A percentile compares a stretch with the other conserved stretches of the same genome.
Evolutionary conservation across 2,113 vertebrate genomes (phyloP).

Genomic region (Gallinago undulata): DNA sequence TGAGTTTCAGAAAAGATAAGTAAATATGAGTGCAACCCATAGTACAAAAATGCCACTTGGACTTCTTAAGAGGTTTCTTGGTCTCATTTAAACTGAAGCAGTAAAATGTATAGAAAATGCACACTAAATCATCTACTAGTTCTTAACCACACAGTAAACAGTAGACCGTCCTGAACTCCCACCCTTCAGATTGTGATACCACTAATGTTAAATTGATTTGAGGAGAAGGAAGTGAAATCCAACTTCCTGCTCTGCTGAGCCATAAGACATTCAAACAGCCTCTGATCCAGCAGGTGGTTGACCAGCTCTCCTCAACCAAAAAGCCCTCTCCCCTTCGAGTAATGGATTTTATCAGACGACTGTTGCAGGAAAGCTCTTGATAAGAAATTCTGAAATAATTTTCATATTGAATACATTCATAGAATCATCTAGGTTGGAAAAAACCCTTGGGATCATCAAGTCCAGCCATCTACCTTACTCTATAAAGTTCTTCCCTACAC

Average conservation of each 20-base stretch:
- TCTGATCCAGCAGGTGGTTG: background rate
- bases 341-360: background rate
- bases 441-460: too few relatives aligned
- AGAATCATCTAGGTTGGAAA: too few relatives aligned
- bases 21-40: background rate
- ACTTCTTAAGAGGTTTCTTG: background rate
- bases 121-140: background rate
- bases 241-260: background rate
- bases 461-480: too few relatives aligned
- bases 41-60: background rate
- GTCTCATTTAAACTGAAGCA: background rate
- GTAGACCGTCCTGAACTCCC: background rate
- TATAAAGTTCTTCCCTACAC: too few relatives aligned
- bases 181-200: background rate
- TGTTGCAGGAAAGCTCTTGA: background rate
- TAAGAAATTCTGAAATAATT: background rate
- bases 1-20: background rate
- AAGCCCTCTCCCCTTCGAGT: background rate
- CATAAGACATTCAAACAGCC: background rate
- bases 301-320: background rate
- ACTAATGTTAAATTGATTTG: background rate
- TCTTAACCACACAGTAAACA: background rate
- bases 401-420: background rate
- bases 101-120: background rate
- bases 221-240: background rate